Conservation (phyloP, 2,888 invertebrate genomes). For the Scelioninae gen. 2 region DNA sequence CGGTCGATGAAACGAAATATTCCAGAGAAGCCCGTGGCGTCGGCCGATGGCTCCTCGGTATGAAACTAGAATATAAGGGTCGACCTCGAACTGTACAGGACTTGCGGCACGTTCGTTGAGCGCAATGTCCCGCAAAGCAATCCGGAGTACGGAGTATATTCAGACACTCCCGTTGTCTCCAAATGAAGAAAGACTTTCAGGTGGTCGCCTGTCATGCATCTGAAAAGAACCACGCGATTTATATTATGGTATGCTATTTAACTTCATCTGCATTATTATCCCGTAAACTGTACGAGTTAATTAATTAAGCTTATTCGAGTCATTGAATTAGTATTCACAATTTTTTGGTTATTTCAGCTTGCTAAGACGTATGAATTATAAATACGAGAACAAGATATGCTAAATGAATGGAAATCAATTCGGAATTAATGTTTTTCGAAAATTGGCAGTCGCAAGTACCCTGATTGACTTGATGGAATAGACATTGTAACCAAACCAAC, state of each 20-base stretch:
- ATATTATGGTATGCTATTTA: no score
- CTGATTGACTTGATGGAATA: slow-evolving; percentile 56
- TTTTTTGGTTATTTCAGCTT: no score
- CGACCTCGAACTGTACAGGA: slow-evolving; percentile 85
- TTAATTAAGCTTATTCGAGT: no score
- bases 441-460: slow-evolving; percentile 27
- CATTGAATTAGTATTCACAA: no score
- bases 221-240: no score
- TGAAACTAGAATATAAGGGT: slow-evolving; percentile 87
- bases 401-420: no score
- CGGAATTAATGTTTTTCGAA: slow-evolving; percentile 39
- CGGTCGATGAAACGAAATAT: slow-evolving; percentile 86
- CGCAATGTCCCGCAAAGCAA: slow-evolving; percentile 83
- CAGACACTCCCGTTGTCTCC: slow-evolving; percentile 83
- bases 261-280: no score
- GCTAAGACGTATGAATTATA: no score
- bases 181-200: slow-evolving; percentile 87
- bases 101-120: slow-evolving; percentile 80
- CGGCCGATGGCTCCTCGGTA: slow-evolving; percentile 76
- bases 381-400: no score
- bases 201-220: slow-evolving; percentile 85
- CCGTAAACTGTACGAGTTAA: no score
- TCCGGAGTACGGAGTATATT: slow-evolving; percentile 85
- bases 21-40: slow-evolving; percentile 84
- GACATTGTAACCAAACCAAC: slow-evolving; percentile 55